Conservation (phyloP, 2,113 vertebrate genomes). For the Myotis yumanensis region DNA sequence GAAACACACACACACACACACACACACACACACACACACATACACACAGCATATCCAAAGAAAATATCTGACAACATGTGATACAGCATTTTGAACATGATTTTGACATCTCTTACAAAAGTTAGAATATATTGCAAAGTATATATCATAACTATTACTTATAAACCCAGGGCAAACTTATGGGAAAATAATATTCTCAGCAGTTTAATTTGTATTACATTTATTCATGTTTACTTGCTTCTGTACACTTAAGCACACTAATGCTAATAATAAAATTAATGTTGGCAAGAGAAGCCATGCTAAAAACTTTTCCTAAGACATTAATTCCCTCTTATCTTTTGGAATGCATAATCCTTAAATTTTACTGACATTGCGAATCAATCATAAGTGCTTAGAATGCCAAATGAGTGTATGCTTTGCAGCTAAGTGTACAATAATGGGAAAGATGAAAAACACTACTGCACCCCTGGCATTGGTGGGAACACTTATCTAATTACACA, state of each 20-base stretch:
- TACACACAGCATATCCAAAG: not conserved
- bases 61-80: not conserved
- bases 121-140: slow-evolving; percentile 22
- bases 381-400: slow-evolving; percentile 54
- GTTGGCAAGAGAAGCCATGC: not conserved
- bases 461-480: not conserved
- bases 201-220: slow-evolving; percentile 56
- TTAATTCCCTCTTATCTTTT: slow-evolving; percentile 73
- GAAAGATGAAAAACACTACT: slow-evolving; percentile 61
- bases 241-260: slow-evolving; percentile 14
- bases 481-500: slow-evolving; percentile 23
- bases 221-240: slow-evolving; percentile 38
- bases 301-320: slow-evolving; percentile 43
- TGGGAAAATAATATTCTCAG: slow-evolving; percentile 49
- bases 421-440: slow-evolving; percentile 39
- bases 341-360: slow-evolving; percentile 62
- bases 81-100: slow-evolving; percentile 25
- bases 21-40: not conserved
- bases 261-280: slow-evolving; percentile 55
- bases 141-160: slow-evolving; percentile 42
- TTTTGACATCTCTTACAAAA: slow-evolving; percentile 54
- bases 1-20: not conserved
- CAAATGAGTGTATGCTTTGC: slow-evolving; percentile 11
- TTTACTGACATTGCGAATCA: slow-evolving; percentile 58
- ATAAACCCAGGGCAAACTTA: not conserved